A percentile compares a stretch with the other conserved stretches of the same genome.
Evolutionary conservation across 2,888 invertebrate species (phyloP).

Genomic region (Chymomyza amoena): DNA sequence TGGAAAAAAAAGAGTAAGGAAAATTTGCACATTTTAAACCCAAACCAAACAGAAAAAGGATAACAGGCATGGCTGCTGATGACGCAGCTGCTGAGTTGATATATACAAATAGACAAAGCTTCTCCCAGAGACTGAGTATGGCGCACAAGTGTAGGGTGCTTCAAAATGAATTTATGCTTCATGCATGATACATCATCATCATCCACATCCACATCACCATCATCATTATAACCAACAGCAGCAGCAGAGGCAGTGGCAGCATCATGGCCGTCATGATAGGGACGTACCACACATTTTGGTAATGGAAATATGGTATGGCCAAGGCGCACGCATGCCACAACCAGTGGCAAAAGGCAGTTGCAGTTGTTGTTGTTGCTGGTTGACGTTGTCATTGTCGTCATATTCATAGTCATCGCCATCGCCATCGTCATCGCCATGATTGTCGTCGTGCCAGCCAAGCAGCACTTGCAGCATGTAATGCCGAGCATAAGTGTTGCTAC

Average conservation of each 20-base stretch:
- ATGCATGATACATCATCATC: conserved; percentile 72
- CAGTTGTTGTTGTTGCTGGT: conserved; percentile 13
- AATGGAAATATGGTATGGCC: conserved; percentile 65
- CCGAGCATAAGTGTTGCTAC: conserved; percentile 75
- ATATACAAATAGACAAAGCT: not conserved
- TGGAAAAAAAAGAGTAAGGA: conserved; percentile 8
- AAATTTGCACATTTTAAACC: conserved; percentile 43
- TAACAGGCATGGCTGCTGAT: conserved; percentile 43
- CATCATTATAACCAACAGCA: conserved; percentile 1
- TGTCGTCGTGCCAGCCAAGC: conserved; percentile 55
- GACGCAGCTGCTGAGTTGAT: conserved; percentile 39
- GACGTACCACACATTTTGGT: conserved; percentile 32
- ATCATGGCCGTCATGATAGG: not conserved
- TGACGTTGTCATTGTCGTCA: conserved; percentile 36
- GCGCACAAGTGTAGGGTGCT: conserved; percentile 59
- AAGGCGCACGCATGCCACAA: conserved; percentile 55
- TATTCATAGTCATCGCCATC: conserved; percentile 28
- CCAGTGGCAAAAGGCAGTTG: conserved; percentile 8
- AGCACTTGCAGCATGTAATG: conserved; percentile 59
- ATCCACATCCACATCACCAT: conserved; percentile 29
- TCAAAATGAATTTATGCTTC: conserved; percentile 73
- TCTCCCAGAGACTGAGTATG: conserved; percentile 17
- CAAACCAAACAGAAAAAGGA: conserved; percentile 52
- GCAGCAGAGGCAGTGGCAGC: not conserved
- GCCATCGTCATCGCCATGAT: conserved; percentile 58